These are phyloP conservation scores for Acanthopleura granulata DNA, from an alignment of 2,888 invertebrate species.

Conservation along the genomic window DNA sequence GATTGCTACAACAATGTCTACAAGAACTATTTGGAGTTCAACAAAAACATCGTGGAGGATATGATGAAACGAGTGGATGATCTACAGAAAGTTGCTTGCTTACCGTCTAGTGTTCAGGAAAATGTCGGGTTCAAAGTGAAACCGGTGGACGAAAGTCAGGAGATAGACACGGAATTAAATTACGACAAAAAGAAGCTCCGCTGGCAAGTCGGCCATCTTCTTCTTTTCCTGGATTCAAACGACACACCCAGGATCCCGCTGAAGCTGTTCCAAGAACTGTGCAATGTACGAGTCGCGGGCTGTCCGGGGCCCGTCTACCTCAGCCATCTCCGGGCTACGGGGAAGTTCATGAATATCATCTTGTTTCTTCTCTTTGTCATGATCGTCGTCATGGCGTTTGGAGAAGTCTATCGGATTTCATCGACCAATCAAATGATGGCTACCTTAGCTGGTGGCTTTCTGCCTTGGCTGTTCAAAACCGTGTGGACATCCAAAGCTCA, in stretches of 20 bases:
- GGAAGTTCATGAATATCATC: slow-evolving; percentile 62
- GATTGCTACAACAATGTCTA: slow-evolving; percentile 67
- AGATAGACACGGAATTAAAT: slow-evolving; percentile 48
- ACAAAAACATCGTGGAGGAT: slow-evolving; percentile 61
- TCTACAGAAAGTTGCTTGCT: slow-evolving; percentile 56
- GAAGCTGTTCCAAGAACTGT: slow-evolving; percentile 59
- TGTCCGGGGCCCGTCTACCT: slow-evolving; percentile 65
- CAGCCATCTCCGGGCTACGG: slow-evolving; percentile 60
- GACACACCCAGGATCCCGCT: slow-evolving; percentile 65
- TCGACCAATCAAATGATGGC: slow-evolving; percentile 65
- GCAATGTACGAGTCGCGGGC: slow-evolving; percentile 61
- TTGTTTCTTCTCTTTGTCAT: slow-evolving; percentile 64
- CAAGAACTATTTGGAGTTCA: slow-evolving; percentile 65
- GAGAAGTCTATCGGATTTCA: slow-evolving; percentile 59
- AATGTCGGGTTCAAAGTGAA: slow-evolving; percentile 63
- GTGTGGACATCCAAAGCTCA: slow-evolving; percentile 61
- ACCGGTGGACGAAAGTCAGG: slow-evolving; percentile 53
- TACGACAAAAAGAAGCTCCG: slow-evolving; percentile 52
- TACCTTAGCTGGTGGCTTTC: slow-evolving; percentile 61
- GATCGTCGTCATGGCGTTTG: slow-evolving; percentile 65
- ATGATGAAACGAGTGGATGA: slow-evolving; percentile 62
- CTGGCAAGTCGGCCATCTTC: slow-evolving; percentile 63
- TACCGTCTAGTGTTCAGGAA: slow-evolving; percentile 58
- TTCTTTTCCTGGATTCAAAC: slow-evolving; percentile 63
- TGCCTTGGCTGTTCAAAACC: slow-evolving; percentile 64